A percentile compares a stretch with the other conserved stretches of the same genome.
Evolutionary conservation across 2,797 vertebrate genomes (phyloP).

Genomic region (Harpagifer antarcticus): DNA sequence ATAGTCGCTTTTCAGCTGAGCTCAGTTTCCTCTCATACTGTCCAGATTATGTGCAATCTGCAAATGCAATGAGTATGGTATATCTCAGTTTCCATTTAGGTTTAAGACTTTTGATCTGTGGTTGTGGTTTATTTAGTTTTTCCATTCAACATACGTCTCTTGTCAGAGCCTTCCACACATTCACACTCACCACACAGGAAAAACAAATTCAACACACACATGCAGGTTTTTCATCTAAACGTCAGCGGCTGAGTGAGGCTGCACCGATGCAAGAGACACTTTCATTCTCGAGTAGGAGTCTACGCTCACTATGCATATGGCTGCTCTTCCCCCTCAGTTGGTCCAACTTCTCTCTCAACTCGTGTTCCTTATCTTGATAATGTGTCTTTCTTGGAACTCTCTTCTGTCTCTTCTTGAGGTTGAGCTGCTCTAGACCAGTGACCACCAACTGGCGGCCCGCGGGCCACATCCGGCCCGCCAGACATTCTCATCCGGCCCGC

Average conservation of each 20-base stretch:
- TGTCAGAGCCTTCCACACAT: constrained; percentile 52
- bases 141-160: constrained; percentile 63
- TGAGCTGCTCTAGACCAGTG: neutral
- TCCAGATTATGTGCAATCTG: constrained; percentile 30
- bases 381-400: constrained; percentile 26
- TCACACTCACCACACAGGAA: constrained; percentile 57
- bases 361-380: constrained; percentile 24
- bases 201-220: constrained; percentile 28
- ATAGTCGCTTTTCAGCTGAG: constrained; percentile 2
- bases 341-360: constrained; percentile 30
- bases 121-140: constrained; percentile 72
- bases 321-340: constrained; percentile 46
- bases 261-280: constrained; percentile 34
- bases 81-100: constrained; percentile 45
- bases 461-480: no score
- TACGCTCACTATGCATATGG: constrained; percentile 13
- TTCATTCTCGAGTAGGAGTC: constrained; percentile 56
- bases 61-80: constrained; percentile 17
- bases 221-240: constrained; percentile 54
- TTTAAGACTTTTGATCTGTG: constrained; percentile 44
- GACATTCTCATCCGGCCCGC: no score
- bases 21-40: neutral
- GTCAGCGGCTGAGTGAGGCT: constrained; percentile 50
- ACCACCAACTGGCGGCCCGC: no score
- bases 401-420: constrained; percentile 22